Evolutionary conservation across 2,113 vertebrate genomes (phyloP), one percentile per base, ranked within the genome.

Genomic region (Actenoides lindsayi): DNA sequence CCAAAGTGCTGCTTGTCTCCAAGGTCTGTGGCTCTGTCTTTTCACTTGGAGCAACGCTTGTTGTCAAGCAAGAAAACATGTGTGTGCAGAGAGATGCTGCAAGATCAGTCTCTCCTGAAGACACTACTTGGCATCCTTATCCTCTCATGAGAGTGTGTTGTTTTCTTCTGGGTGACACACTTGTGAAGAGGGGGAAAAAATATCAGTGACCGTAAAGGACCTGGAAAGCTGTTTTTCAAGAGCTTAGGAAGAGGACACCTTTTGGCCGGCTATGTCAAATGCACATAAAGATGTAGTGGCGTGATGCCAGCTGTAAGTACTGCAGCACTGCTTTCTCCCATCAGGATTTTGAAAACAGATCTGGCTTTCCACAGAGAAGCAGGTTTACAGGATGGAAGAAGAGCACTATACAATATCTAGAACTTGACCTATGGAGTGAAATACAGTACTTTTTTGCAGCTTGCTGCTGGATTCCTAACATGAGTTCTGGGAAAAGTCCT

Each of bases 41-140:
- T 63, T 46, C 6, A 3, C 44, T 24, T 4, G 14, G 24, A 62
- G 62, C 24, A 20, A 1, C 10, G 30, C 25, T 56, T 39, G 10
- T 3, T 59, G 28, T 59, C 10, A 23, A 46, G n/a, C 24, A 4
- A 0, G 9, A 25, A 33, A 18, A 25, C 2, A 12, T 1, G 0
- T 21, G 7, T 5, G 7, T 15, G 65, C 35, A 51, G 69, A 59
- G 62, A 31, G 37, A 10, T 3, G 1, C 54, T 16, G 18, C 1
- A 3, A 37, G 56, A 13, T 0, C 18, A 13, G 0, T 18, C 39
- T 27, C 33, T 74, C 48, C 64, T 62, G 27, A 16, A 25, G 54
- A 18, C 35, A 2, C 56, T 19, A 2, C 60, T 46, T 10, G 0
- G 5, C 39, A 42, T 44, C 54, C 6, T 15, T 16, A 19, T 20